Evolutionary conservation across 2,888 invertebrate genomes (phyloP).

Genomic region (Chymomyza procnemis): DNA sequence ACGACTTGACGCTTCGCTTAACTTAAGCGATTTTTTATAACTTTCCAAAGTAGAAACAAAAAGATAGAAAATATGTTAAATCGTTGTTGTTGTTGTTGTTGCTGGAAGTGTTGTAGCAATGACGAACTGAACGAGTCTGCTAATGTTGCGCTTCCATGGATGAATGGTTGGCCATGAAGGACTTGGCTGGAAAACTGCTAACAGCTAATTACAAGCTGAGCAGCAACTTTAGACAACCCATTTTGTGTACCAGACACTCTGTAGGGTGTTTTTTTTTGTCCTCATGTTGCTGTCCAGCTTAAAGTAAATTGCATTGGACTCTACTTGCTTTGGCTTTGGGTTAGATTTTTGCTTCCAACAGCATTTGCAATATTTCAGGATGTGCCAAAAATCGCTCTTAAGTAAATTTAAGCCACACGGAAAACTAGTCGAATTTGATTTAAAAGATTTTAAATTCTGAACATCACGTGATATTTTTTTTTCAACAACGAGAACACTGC

Average conservation of each 20-base stretch:
- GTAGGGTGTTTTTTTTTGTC: slow-evolving; percentile 48
- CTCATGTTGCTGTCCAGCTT: slow-evolving; percentile 53
- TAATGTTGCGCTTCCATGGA: not conserved
- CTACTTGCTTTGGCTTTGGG: not conserved
- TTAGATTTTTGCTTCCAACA: not conserved
- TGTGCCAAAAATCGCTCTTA: no score
- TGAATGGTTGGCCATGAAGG: not conserved
- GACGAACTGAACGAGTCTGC: not conserved
- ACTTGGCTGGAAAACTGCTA: slow-evolving; percentile 51
- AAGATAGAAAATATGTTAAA: not conserved
- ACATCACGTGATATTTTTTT: no score
- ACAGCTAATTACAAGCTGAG: slow-evolving; percentile 60
- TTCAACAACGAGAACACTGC: no score
- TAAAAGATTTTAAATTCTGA: no score
- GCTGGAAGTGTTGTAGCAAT: not conserved
- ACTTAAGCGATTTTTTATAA: slow-evolving; percentile 72
- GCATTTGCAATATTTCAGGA: not conserved
- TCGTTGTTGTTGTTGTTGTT: not conserved
- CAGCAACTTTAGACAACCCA: not conserved
- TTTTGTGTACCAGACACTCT: slow-evolving; percentile 12
- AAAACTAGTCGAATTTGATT: no score
- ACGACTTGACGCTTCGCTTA: slow-evolving; percentile 73
- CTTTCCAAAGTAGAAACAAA: slow-evolving; percentile 17
- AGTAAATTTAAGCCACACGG: no score
- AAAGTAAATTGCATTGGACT: slow-evolving; percentile 55